Evolutionary conservation across 1,140 invertebrate species (phyloP), one percentile per base, ranked within the genome.

Genomic region (Lordiphosa mommai): DNA sequence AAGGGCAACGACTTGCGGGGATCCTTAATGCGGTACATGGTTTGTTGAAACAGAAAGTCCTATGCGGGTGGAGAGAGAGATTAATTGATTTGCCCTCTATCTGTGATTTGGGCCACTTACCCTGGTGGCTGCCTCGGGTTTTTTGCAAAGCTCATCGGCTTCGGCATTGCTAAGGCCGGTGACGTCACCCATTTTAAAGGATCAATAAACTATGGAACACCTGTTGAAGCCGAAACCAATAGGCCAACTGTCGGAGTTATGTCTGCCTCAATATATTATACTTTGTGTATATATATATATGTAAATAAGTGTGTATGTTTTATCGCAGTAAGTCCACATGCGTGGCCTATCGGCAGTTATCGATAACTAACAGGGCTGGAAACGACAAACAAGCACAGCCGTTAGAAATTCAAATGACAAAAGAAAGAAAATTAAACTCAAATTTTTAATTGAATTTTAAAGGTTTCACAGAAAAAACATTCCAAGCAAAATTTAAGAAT

Each of bases 21-120:
- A 88, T 98, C 96, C 88, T 98, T 98, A 41, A 98, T 96, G 49
- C 97, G 92, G 79, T 95, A 96, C 97, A 98, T 99, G 5, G 97
- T 98, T 92, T 98, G 97, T 91, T 98, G 97, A 88, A 98, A 95
- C 52, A 98, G 92, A 85, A 96, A 98, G 46, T 96, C 95, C 93
- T 96, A 33, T 4, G 23, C 10, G 5, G 17, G 27, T 14, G 38
- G 9, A 29, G 12, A 32, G 9, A 36, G 38, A 34, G n/a, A 17
- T 27, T 29, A 8, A 30, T 38, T 10, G 2, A 3, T 4, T 16
- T 5, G 13, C 13, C 17, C n/a, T 7, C 9, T 29, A 29, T 6
- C 20, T 7, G 2, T 7, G 12, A 13, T 27, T 16, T 17, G 3
- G 6, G 6, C 7, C n/a, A 10, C 53, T 57, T 10, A 88, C 93